Evolutionary conservation across 2,888 invertebrate genomes (phyloP).

Genomic region (Spisula subtruncata): DNA sequence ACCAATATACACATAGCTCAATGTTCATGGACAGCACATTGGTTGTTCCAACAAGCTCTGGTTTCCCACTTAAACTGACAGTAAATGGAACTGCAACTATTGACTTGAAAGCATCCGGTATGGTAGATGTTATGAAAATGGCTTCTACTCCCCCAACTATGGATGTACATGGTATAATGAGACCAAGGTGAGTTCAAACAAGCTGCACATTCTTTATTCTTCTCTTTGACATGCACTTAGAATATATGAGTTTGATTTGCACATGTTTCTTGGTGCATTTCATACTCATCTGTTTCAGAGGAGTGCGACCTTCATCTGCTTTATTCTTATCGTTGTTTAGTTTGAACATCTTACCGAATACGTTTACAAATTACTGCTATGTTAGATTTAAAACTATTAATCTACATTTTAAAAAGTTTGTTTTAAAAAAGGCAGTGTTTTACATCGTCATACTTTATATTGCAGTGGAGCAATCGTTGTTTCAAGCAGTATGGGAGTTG

Average conservation of each 20-base stretch:
- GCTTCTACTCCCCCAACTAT: conserved; percentile 88
- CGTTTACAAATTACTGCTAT: too few relatives aligned
- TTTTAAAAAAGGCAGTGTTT: too few relatives aligned
- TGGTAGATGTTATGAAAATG: conserved; percentile 90
- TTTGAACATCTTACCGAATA: too few relatives aligned
- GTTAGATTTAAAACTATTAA: too few relatives aligned
- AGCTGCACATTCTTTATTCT: too few relatives aligned
- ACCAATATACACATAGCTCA: conserved; percentile 90
- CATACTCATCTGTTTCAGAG: too few relatives aligned
- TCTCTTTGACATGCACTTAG: too few relatives aligned
- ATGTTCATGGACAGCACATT: conserved; percentile 96
- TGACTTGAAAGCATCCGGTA: conserved; percentile 94
- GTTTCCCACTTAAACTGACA: conserved; percentile 94
- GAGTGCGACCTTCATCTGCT: too few relatives aligned
- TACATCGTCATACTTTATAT: too few relatives aligned
- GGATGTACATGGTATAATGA: conserved; percentile 93
- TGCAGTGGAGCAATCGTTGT: conserved; percentile 94
- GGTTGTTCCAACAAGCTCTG: conserved; percentile 94
- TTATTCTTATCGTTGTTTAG: too few relatives aligned
- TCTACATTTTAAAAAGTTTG: background rate
- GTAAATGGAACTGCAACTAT: conserved; percentile 95
- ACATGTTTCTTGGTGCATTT: too few relatives aligned
- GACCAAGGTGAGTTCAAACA: conserved; percentile 91
- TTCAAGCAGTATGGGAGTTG: conserved; percentile 94
- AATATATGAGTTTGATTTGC: too few relatives aligned